These are phyloP conservation scores for Halictus ligatus DNA, from an alignment of 2,888 invertebrate genomes.

Conservation along the genomic window DNA sequence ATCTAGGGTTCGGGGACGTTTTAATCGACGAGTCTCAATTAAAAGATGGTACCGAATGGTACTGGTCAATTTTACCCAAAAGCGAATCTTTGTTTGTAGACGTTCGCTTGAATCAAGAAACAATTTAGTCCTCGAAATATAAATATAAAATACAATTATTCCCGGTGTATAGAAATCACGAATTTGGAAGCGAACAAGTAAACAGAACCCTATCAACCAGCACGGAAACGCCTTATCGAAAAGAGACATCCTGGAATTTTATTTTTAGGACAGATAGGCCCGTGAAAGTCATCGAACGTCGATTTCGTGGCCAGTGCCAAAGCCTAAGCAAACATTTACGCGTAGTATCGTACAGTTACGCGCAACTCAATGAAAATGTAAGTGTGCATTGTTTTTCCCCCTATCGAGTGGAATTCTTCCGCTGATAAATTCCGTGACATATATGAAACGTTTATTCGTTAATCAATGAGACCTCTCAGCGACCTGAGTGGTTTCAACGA, in stretches of 20 bases:
- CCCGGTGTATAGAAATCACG: not conserved
- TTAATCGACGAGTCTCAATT: too few relatives aligned
- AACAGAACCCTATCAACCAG: constrained; percentile 47
- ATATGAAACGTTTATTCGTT: constrained; percentile 28
- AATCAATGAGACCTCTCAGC: not conserved
- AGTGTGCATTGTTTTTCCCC: not conserved
- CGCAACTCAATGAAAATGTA: not conserved
- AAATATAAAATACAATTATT: not conserved
- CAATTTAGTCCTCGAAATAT: too few relatives aligned
- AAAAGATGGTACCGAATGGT: too few relatives aligned
- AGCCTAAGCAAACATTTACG: not conserved
- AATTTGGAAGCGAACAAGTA: constrained; percentile 44
- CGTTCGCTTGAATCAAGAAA: too few relatives aligned
- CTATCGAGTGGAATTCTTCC: constrained; percentile 28
- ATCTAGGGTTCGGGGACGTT: not conserved
- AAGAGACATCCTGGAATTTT: constrained; percentile 65
- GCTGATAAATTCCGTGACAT: constrained; percentile 10
- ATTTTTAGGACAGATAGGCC: constrained; percentile 34
- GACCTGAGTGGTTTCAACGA: constrained; percentile 1
- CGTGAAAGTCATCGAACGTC: not conserved
- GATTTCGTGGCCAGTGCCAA: not conserved
- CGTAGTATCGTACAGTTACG: too few relatives aligned
- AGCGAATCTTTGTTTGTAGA: too few relatives aligned
- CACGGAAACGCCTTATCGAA: constrained; percentile 69
- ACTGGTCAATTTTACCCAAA: too few relatives aligned